A percentile compares a stretch with the other conserved stretches of the same genome.
phyloP scores from a whole-genome alignment of 2,113 vertebrate species.

The Heptranchias perlo region DNA sequence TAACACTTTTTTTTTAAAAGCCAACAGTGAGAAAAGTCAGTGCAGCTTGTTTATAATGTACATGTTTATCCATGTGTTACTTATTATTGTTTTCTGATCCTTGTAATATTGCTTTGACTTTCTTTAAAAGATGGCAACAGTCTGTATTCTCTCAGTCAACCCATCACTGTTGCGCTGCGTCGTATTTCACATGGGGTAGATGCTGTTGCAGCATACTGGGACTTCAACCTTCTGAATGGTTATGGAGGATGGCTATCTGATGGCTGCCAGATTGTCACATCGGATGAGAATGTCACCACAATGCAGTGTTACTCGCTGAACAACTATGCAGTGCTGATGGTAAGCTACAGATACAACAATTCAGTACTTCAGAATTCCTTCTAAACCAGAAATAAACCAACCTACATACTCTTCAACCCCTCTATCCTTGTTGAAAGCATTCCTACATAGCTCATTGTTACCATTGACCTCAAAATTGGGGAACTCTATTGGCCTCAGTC shows the following conservation, averaged over 20 bases:
- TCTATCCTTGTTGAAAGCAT: not conserved
- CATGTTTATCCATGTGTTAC: not conserved
- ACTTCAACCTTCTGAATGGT: conserved; percentile 76
- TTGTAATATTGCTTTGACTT: not conserved
- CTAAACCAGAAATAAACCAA: not conserved
- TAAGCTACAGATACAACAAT: conserved; percentile 46
- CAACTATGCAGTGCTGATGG: conserved; percentile 92
- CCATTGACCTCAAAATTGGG: not conserved
- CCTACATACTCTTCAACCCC: not conserved
- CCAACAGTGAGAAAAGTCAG: not conserved
- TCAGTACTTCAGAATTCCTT: not conserved
- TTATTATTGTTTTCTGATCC: conserved; percentile 20
- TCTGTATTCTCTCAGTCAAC: conserved; percentile 55
- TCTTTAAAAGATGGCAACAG: conserved; percentile 67
- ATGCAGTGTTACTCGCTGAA: conserved; percentile 84
- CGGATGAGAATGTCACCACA: conserved; percentile 84
- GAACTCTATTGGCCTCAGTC: not conserved
- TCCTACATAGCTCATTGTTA: not conserved
- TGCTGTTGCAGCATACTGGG: conserved; percentile 82
- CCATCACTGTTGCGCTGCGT: conserved; percentile 79
- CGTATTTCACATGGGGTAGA: conserved; percentile 79
- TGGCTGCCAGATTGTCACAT: conserved; percentile 75
- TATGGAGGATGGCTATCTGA: conserved; percentile 89
- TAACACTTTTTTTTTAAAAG: not conserved
- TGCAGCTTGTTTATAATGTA: not conserved